Conservation (phyloP, 2,888 invertebrate species). For the Idaea biselata region DNA sequence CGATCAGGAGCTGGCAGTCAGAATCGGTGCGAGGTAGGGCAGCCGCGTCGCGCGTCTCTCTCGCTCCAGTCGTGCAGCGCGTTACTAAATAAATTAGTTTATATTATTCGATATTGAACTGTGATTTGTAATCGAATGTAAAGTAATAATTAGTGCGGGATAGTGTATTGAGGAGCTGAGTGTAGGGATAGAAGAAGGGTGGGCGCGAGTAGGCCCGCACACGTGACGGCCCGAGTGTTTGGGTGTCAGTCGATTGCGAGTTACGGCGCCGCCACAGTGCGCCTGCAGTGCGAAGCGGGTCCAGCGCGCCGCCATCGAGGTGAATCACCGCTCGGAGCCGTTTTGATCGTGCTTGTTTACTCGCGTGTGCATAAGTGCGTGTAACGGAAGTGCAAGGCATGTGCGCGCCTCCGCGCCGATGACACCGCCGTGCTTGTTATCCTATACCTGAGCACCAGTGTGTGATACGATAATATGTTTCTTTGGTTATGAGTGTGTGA, state of each 20-base stretch:
- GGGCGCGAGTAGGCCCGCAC: constrained; percentile 51
- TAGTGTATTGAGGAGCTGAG: constrained; percentile 53
- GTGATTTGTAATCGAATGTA: constrained; percentile 55
- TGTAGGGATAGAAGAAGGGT: constrained; percentile 32
- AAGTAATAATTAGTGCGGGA: constrained; percentile 58
- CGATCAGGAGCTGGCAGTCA: constrained; percentile 72
- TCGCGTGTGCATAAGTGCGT: constrained; percentile 77
- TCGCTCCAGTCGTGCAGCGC: constrained; percentile 52
- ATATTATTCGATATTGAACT: constrained; percentile 47
- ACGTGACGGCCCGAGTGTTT: constrained; percentile 74
- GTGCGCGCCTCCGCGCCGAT: constrained; percentile 73
- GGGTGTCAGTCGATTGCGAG: constrained; percentile 72
- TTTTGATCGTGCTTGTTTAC: constrained; percentile 76
- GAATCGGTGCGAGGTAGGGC: constrained; percentile 64
- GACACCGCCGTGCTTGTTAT: constrained; percentile 55
- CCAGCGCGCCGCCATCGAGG: constrained; percentile 60
- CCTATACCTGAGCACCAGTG: constrained; percentile 68
- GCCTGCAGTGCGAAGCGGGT: constrained; percentile 70
- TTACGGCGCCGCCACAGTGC: constrained; percentile 59
- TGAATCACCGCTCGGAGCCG: constrained; percentile 73
- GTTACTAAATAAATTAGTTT: constrained; percentile 39
- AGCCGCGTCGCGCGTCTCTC: constrained; percentile 64
- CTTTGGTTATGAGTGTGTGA: constrained; percentile 80
- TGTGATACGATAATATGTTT: constrained; percentile 65
- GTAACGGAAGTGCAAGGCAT: constrained; percentile 77